phyloP scores from a whole-genome alignment of 2,113 vertebrate species.

The Micronycteris hirsuta region DNA sequence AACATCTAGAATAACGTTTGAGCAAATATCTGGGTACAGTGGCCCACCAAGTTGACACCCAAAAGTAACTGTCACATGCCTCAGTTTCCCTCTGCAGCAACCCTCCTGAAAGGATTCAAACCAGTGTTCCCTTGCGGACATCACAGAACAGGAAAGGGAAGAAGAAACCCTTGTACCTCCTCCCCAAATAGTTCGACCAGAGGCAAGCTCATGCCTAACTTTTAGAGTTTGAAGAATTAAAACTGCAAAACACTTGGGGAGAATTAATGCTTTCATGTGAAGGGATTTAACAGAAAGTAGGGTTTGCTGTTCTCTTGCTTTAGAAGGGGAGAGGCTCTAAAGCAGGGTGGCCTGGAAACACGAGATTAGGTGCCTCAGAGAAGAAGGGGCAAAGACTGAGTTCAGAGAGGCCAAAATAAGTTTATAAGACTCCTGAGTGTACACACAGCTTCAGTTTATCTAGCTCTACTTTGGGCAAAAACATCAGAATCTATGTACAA shows the following conservation, averaged over 20 bases:
- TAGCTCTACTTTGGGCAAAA: not conserved
- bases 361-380: not conserved
- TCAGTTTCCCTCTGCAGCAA: not conserved
- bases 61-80: not conserved
- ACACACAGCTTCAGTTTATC: not conserved
- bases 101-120: not conserved
- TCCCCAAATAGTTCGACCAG: not conserved
- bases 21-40: not conserved
- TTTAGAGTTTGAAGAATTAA: constrained; percentile 14
- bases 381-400: not conserved
- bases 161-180: not conserved
- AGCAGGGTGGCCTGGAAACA: not conserved
- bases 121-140: not conserved
- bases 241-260: not conserved
- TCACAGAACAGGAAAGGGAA: not conserved
- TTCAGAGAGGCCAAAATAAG: not conserved
- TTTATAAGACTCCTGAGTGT: not conserved
- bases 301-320: not conserved
- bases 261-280: not conserved
- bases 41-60: not conserved
- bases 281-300: not conserved
- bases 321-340: not conserved
- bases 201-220: not conserved
- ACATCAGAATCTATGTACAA: not conserved
- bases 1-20: not conserved